Conservation (phyloP, 2,113 vertebrate genomes). For the Eudyptes chrysolophus region DNA sequence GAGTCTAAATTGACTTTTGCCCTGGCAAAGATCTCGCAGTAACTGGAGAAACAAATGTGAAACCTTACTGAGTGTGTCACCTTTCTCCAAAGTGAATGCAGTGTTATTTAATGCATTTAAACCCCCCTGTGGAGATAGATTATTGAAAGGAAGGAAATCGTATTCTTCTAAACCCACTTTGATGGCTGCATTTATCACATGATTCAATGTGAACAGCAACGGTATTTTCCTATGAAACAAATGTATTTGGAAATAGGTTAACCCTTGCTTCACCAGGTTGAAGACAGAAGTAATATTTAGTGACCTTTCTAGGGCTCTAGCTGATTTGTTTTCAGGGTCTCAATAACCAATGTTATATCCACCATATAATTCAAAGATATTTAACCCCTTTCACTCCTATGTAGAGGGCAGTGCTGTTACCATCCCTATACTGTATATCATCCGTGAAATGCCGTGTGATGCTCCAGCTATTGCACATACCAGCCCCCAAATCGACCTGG, state of each 20-base stretch:
- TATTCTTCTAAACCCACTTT: constrained; percentile 48
- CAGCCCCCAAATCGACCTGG: background rate
- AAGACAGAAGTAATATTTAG: background rate
- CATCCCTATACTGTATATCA: background rate
- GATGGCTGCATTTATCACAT: constrained; percentile 49
- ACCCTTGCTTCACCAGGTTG: background rate
- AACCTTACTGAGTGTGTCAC: constrained; percentile 42
- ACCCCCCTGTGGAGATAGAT: background rate
- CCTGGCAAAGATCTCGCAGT: background rate
- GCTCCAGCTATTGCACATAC: background rate
- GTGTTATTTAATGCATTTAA: constrained; percentile 57
- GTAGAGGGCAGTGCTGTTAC: background rate
- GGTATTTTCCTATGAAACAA: background rate
- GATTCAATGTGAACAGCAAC: constrained; percentile 1
- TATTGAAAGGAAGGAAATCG: constrained; percentile 58
- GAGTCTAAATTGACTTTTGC: background rate
- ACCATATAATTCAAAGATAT: background rate
- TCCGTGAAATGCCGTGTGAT: background rate
- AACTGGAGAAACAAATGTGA: constrained; percentile 36
- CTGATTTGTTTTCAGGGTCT: background rate
- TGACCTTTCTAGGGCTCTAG: background rate
- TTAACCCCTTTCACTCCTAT: background rate
- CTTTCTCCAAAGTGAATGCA: constrained; percentile 48
- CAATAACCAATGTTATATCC: background rate
- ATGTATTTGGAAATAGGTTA: background rate